phyloP scores from a whole-genome alignment of 2,113 vertebrate genomes.

The Cyanoliseus patagonus region DNA sequence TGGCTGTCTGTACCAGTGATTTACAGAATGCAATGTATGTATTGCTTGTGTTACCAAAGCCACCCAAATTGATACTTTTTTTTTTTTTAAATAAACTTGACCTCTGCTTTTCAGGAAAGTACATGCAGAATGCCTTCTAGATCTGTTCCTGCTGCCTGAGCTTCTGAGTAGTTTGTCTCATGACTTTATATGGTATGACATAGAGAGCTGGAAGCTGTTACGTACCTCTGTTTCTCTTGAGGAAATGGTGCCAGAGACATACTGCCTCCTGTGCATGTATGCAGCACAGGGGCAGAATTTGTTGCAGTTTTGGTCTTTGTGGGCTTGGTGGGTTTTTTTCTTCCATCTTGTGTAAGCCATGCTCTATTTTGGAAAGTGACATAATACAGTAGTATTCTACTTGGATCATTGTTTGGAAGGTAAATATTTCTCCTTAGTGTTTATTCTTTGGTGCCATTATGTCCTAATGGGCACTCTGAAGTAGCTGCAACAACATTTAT shows the following conservation, averaged over 20 bases:
- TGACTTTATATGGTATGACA: neutral
- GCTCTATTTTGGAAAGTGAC: neutral
- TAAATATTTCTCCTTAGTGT: neutral
- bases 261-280: neutral
- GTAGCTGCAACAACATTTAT: neutral
- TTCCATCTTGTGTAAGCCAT: neutral
- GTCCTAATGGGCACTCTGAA: neutral
- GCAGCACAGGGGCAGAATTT: neutral
- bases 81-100: neutral
- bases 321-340: neutral
- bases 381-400: neutral
- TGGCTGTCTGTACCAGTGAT: neutral
- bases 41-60: neutral
- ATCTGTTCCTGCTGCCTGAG: neutral
- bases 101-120: neutral
- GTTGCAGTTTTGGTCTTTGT: neutral
- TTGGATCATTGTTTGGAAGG: neutral
- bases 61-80: neutral
- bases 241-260: neutral
- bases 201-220: neutral
- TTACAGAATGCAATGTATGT: neutral
- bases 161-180: neutral
- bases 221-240: accelerated
- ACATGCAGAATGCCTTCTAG: neutral
- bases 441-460: neutral